Base-by-base conservation (phyloP, 1,140 invertebrate genomes). In the Daktulosphaira vitifoliae region DNA sequence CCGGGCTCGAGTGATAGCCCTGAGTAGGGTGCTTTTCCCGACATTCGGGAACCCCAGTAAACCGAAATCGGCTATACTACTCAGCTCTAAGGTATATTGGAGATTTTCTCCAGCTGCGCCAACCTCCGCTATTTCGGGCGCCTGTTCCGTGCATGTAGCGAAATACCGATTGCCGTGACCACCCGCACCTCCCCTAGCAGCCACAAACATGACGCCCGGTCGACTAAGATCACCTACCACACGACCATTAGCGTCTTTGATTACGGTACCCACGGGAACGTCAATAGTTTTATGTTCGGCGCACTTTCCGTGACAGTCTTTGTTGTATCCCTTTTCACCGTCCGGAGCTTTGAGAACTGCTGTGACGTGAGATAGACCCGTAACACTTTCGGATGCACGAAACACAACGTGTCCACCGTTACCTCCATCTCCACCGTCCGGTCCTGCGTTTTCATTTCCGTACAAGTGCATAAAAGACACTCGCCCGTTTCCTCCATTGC, bases 21-120 rank as follows among this genome's bases (percentile, higher is more conserved):
- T 80, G 1, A 99, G 78, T 33, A 99, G 76, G 0, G 95, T 93
- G 70, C 92, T 96, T 78, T 98, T 98, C 1, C 96, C 96, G 53
- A 92, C 94, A 81, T 99, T 97, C 29, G 96, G 95, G 76, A 95
- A 87, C 1, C 95, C 95, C 71, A 97, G 84, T 86, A 99, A 74
- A 66, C 96, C 96, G 68, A 94, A 80, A 75, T 98, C 87, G 3
- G 96, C 96, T 83, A 99, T 96, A 38, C 87, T 90, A 70, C 85
- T 83, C 48, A 99, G 76, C 78, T 98, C 94, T 2, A 98, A 72
- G 1, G 78, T 75, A 72, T 90, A 93, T 33, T 74, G 72, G 5
- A 80, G 72, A 6, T 77, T 76, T 78, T 99, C 94, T 3, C 96
- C 96, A 9, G 71, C 37, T 0, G 87, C 96, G 1, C 96, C 96